phyloP scores from a whole-genome alignment of 2,797 vertebrate genomes.

The Argyrosomus regius region DNA sequence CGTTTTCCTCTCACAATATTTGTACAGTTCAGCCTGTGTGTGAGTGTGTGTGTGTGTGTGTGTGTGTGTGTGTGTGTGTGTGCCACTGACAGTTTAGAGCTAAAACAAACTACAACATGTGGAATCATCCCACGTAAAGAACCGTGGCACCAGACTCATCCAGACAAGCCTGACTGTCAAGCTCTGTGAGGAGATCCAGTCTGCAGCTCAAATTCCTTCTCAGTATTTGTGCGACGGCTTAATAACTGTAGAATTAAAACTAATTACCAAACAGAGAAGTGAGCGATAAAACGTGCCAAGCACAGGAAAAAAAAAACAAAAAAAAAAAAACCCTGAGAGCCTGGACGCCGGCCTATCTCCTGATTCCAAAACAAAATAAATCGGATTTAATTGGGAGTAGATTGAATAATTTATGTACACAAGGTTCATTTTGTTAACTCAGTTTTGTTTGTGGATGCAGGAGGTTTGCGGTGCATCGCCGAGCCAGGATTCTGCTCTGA shows the following conservation, averaged over 20 bases:
- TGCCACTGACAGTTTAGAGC: conserved; percentile 41
- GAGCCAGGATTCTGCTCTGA: not conserved
- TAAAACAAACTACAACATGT: conserved; percentile 67
- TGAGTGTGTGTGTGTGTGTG: no score
- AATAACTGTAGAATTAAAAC: conserved; percentile 77
- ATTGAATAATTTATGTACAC: conserved; percentile 55
- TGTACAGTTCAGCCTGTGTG: conserved; percentile 31
- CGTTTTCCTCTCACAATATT: conserved; percentile 46
- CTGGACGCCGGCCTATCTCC: conserved; percentile 63
- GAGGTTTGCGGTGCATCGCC: not conserved
- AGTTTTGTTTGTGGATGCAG: conserved; percentile 44
- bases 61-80: conserved; percentile 15
- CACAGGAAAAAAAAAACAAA: conserved; percentile 5
- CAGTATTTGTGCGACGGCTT: conserved; percentile 64
- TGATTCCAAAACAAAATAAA: conserved; percentile 57
- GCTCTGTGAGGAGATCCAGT: conserved; percentile 63
- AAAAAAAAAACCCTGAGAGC: conserved; percentile 48
- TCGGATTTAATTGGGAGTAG: conserved; percentile 32
- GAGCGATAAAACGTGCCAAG: conserved; percentile 50
- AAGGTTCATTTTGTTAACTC: conserved; percentile 35
- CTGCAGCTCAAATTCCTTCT: conserved; percentile 61
- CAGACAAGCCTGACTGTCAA: conserved; percentile 56
- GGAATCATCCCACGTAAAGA: conserved; percentile 66
- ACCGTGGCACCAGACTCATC: conserved; percentile 69
- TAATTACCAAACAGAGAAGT: conserved; percentile 73